Percentiles rank a stretch among this genome's conserved stretches.
Conservation (phyloP, 2,888 invertebrate species). For the Loripinus fragilis region DNA sequence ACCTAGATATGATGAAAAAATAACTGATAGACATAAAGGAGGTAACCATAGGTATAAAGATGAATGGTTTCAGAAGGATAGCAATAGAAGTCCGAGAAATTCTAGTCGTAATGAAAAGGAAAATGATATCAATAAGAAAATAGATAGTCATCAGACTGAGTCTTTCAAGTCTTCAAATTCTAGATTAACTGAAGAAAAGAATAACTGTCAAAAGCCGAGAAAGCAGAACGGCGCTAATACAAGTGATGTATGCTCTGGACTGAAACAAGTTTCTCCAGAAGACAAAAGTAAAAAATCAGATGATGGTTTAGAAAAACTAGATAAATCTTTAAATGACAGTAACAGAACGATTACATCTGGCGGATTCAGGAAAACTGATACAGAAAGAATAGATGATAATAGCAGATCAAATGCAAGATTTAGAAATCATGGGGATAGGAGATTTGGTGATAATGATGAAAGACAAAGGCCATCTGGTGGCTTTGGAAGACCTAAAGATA, state of each 20-base stretch:
- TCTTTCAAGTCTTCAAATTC: neutral
- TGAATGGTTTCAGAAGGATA: neutral
- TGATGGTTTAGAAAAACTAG: no score
- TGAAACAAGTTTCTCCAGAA: neutral
- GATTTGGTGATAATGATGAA: neutral
- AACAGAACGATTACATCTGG: no score
- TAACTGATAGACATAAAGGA: neutral
- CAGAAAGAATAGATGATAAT: neutral
- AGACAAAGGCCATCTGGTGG: neutral
- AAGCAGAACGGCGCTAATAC: no score
- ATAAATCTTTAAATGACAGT: no score
- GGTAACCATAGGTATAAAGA: neutral
- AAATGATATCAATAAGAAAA: neutral
- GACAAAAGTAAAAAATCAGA: neutral
- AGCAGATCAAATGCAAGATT: neutral
- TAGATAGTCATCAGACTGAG: neutral
- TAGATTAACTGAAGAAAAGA: no score
- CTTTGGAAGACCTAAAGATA: neutral
- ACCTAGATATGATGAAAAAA: conserved; percentile 15
- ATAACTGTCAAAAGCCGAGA: no score
- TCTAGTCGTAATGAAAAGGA: neutral
- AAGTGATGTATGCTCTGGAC: neutral
- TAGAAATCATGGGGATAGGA: neutral
- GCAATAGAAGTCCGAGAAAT: neutral
- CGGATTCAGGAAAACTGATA: no score